Percentiles rank a stretch among this genome's conserved stretches.
phyloP scores from a whole-genome alignment of 2,797 vertebrate genomes.

The Microtus agrestis region DNA sequence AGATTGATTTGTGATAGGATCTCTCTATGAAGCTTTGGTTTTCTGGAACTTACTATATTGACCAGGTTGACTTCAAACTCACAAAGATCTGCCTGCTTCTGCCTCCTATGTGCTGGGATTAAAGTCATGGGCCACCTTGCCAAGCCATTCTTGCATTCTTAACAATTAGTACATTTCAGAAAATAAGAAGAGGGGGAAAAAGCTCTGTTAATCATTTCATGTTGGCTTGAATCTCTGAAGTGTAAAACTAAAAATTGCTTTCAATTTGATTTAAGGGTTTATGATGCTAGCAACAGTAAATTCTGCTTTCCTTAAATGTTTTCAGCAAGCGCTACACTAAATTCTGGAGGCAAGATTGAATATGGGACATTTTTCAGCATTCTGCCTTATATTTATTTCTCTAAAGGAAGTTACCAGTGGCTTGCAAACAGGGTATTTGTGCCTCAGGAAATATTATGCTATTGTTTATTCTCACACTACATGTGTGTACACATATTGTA shows the following conservation, averaged over 20 bases:
- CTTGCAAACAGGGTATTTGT: not conserved
- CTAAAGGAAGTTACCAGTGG: constrained; percentile 12
- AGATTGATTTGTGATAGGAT: not conserved
- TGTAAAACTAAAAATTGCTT: constrained; percentile 3
- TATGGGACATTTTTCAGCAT: not conserved
- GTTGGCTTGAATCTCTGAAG: not conserved
- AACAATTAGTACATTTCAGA: not conserved
- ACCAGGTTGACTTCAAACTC: too few species aligned
- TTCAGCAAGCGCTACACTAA: not conserved
- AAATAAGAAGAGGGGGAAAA: not conserved
- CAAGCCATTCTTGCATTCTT: not conserved
- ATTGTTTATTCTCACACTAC: not conserved
- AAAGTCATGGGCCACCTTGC: too few species aligned
- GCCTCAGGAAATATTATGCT: constrained; percentile 34
- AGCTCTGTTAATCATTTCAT: not conserved
- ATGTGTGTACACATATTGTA: not conserved
- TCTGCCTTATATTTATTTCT: constrained; percentile 44
- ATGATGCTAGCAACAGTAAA: not conserved
- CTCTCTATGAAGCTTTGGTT: not conserved
- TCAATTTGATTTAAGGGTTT: not conserved
- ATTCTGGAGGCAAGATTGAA: not conserved
- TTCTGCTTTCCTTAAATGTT: not conserved
- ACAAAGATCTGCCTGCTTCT: too few species aligned
- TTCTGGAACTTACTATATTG: not conserved
- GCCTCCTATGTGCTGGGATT: too few species aligned